Conservation (phyloP, 2,888 invertebrate genomes). For the Scaptomyza cyrtandrae region DNA sequence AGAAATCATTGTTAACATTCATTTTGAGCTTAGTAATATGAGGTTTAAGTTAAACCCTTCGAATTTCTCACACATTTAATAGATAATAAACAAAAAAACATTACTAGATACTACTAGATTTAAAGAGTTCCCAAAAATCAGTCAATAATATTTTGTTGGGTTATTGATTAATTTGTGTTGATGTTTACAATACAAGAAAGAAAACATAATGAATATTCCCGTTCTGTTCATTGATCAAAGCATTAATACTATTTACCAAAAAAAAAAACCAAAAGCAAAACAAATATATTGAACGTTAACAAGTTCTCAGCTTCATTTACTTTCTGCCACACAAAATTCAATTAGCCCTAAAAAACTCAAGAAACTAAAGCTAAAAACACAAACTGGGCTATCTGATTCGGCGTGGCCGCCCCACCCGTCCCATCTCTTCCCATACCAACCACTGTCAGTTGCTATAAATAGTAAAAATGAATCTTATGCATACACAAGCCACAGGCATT, state of each 20-base stretch:
- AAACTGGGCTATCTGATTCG: slow-evolving; percentile 20
- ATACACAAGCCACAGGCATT: slow-evolving; percentile 49
- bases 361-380: slow-evolving; percentile 1
- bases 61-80: no score
- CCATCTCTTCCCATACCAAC: neutral
- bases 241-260: slow-evolving; percentile 8
- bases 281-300: slow-evolving; percentile 22
- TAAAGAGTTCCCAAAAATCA: no score
- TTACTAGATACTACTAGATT: no score
- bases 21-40: no score
- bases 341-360: slow-evolving; percentile 57
- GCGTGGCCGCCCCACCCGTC: neutral
- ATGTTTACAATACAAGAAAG: no score
- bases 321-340: slow-evolving; percentile 59
- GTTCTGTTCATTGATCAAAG: slow-evolving; percentile 5
- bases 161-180: no score
- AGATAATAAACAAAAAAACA: no score
- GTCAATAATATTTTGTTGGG: no score
- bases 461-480: slow-evolving; percentile 59
- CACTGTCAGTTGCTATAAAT: slow-evolving; percentile 57
- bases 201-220: neutral
- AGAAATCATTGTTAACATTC: no score
- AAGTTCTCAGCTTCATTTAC: neutral
- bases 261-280: neutral
- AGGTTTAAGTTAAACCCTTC: no score